Percentiles rank a stretch among this genome's conserved stretches.
Evolutionary conservation across 2,113 vertebrate genomes (phyloP).

Genomic region (Ovibos moschatus): DNA sequence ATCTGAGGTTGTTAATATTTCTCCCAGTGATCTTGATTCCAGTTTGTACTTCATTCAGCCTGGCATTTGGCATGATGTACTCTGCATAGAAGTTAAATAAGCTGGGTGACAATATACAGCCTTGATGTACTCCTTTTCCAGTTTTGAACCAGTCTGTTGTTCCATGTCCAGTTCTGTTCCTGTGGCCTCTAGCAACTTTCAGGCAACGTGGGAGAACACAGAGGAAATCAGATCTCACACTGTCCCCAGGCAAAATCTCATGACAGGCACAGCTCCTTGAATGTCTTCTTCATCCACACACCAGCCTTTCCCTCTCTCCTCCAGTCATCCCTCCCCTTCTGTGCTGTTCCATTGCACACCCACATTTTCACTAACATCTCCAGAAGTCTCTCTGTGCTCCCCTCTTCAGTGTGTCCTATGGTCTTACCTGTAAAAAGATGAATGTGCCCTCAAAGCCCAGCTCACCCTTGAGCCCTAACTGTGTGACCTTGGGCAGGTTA

Average conservation of each 20-base stretch:
- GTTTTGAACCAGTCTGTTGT: neutral
- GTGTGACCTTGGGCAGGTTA: neutral
- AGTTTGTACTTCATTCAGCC: neutral
- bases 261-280: neutral
- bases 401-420: neutral
- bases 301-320: neutral
- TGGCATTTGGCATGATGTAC: neutral
- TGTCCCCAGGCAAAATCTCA: neutral
- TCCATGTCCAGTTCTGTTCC: neutral
- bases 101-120: neutral
- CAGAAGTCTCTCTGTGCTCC: neutral
- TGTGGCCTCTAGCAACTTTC: neutral
- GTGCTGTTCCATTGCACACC: neutral
- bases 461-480: neutral
- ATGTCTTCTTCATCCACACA: neutral
- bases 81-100: neutral
- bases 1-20: neutral
- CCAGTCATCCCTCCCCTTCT: neutral
- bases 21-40: neutral
- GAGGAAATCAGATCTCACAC: slow-evolving; percentile 24
- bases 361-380: neutral
- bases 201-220: neutral
- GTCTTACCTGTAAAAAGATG: neutral
- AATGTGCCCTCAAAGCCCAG: neutral
- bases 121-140: neutral